Evolutionary conservation across 2,113 vertebrate genomes (phyloP).

Genomic region (Limnothrissa miodon): DNA sequence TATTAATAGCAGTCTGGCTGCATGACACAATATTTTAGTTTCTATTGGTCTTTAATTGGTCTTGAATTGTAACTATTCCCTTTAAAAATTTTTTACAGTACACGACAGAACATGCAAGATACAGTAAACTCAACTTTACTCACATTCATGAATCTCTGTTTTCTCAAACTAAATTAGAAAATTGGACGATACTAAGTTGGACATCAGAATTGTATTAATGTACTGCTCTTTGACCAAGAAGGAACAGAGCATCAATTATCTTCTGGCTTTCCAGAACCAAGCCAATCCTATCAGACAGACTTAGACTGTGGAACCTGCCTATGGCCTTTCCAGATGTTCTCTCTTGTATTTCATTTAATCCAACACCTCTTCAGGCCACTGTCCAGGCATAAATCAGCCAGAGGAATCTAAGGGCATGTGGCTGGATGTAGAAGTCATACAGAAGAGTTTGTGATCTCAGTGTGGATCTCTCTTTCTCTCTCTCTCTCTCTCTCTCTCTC

Average conservation of each 20-base stretch:
- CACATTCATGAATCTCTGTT: background rate
- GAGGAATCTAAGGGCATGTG: conserved; percentile 53
- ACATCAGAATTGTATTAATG: background rate
- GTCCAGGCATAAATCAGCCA: conserved; percentile 70
- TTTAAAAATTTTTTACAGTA: too few relatives aligned
- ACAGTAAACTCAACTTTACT: background rate
- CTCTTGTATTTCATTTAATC: conserved; percentile 62
- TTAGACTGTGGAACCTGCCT: conserved; percentile 55
- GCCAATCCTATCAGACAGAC: conserved; percentile 56
- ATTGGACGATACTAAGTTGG: background rate
- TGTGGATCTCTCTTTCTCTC: conserved; percentile 53
- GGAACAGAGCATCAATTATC: background rate
- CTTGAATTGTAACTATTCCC: too few relatives aligned
- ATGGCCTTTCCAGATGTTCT: conserved; percentile 70
- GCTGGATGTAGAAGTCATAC: conserved; percentile 63
- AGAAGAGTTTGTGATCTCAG: conserved; percentile 67
- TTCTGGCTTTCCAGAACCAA: background rate
- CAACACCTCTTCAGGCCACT: conserved; percentile 71
- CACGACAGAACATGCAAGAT: background rate
- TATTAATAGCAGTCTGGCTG: too few relatives aligned
- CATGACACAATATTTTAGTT: too few relatives aligned
- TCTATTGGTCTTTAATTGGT: too few relatives aligned
- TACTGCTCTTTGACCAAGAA: background rate
- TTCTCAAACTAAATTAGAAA: background rate
- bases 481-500: conserved; percentile 32